Base-by-base conservation (phyloP, 2,797 vertebrate species). In the Myripristis jacobus region DNA sequence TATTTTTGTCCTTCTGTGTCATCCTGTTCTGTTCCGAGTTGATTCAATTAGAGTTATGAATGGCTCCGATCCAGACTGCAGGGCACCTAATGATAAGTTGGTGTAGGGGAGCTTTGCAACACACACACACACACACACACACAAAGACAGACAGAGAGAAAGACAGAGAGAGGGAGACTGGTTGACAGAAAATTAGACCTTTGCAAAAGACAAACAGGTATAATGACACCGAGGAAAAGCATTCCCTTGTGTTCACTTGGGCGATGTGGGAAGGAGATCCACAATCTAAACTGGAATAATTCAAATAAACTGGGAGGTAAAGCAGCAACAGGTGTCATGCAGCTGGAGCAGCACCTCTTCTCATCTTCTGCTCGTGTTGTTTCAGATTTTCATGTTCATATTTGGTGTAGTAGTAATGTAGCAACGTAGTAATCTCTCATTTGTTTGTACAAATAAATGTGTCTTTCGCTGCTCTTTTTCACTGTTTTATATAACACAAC, bases 11-110 rank as follows among this genome's bases (percentile, higher is more conserved):
- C 27, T n/a, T 53, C 22, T 53, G 51, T 53, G 51, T 24, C 43
- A 16, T 6, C 16, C 52, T n/a, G 4, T 12, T 54, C 29, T 34
- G 53, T 31, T 55, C 53, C 19, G 53, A 31, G 29, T 25, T 55
- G 18, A 55, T 55, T 55, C 53, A 55, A 55, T 55, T 55, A 55
- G 16, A 55, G 27, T 55, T 55, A 55, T 55, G 53, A 55, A 55
- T 55, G 27, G 16, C 29, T 55, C 15, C 3, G 24, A 53, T 22
- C 6, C 25, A 34, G 53, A 55, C 29, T 8, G 10, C 16, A 31
- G 53, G 29, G 53, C 53, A 27, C 53, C 53, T 55, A 55, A 55
- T 55, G 27, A 55, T 55, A 22, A 34, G 53, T 12, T n/a, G 53
- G 29, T 22, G 25, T 18, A 9, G 22, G 52, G 52, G 27, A 54